These are phyloP conservation scores for Liparis tanakae DNA, from an alignment of 2,797 vertebrate species.

Conservation along the genomic window DNA sequence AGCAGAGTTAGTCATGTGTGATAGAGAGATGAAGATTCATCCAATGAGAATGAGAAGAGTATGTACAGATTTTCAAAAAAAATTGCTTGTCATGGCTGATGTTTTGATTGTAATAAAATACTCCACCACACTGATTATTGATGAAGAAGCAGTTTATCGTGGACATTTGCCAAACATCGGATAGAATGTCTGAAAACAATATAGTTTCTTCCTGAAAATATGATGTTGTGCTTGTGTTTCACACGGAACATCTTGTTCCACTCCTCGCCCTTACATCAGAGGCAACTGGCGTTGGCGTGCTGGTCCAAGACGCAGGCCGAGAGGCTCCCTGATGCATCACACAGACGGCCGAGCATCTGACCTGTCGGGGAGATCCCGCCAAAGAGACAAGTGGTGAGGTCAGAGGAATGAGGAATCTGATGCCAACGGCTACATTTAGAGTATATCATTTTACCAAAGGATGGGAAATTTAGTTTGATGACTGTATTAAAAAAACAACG, in stretches of 20 bases:
- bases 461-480: background rate
- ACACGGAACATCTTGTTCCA: background rate
- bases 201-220: background rate
- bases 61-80: conserved; percentile 1
- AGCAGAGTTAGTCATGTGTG: too few species aligned
- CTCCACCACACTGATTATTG: too few species aligned
- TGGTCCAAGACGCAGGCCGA: background rate
- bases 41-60: too few species aligned
- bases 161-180: too few species aligned
- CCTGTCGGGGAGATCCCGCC: background rate
- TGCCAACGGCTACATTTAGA: background rate
- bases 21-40: too few species aligned
- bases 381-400: background rate
- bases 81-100: background rate
- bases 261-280: background rate
- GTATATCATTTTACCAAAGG: background rate
- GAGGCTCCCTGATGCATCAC: background rate
- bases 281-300: background rate
- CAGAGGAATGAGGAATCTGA: background rate
- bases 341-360: background rate
- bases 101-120: too few species aligned
- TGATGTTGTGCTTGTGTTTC: background rate
- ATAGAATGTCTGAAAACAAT: background rate
- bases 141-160: too few species aligned
- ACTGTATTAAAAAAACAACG: background rate